Base-by-base conservation (phyloP, 2,113 vertebrate genomes). In the Regulus satrapa region DNA sequence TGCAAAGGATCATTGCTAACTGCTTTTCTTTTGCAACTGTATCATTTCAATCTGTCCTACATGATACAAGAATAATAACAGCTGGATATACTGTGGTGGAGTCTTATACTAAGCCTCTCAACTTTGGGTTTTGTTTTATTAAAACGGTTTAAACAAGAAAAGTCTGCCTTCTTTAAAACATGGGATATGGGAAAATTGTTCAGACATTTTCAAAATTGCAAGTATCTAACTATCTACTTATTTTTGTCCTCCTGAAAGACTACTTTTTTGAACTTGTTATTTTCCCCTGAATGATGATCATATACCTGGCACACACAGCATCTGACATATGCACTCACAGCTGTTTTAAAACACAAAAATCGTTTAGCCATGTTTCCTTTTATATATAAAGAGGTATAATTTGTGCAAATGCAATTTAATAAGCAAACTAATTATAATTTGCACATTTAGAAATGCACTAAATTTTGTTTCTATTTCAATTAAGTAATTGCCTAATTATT, bases 391-490 rank as follows among this genome's bases (percentile, higher is more conserved):
- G 61, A 91, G 80, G 43, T 91, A 32, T 94, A 91, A 95, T 95
- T 95, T 96, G 81, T 87, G 89, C 41, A 95, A 95, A 92, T 34
- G 61, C 9, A 78, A 76, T 89, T 95, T 92, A 97, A 95, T 92
- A 92, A 96, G 76, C 73, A 87, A 38, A 15, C 45, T 62, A 94
- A 95, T 92, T 94, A 96, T 87, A 91, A 91, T 94, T 95, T 96
- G 67, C 88, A 61, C 76, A 89, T 95, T 84, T 89, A 73, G 77
- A 94, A 95, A 89, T 91, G 41, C 24, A 69, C 77, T 72, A 76
- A 68, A 94, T 92, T 97, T 92, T 95, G 77, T 92, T 95, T 96
- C 84, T 89, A 9, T 95, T 96, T 95, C 91, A 95, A 77, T 94
- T 91, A 94, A 91, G 88, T 82, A 56, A 54, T 73, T 96, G 71